Evolutionary conservation across 53 echinoderm and acorn worm species (phyloP), one percentile per base, ranked within the genome.

Genomic region (Actinopyga echinites): DNA sequence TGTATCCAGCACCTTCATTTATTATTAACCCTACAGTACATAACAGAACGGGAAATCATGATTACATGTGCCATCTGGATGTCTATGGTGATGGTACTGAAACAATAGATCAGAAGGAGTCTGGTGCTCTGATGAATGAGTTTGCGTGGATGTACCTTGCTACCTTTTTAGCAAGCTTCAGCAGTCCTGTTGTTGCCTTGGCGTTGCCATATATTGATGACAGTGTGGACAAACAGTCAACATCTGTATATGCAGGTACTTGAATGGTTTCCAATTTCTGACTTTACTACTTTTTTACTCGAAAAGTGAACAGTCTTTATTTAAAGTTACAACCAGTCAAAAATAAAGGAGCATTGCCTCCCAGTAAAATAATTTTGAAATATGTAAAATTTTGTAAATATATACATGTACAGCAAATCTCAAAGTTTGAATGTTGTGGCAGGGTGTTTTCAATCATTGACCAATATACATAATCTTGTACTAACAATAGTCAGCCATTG

Each of bases 201-300:
- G 60, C 79, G 9, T 23, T 79, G 25, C 79, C 79, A 21, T 79
- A 79, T 21, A 79, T 79, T 2, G 79, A 79, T n/a, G 79, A 79
- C 23, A 36, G 57, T 59, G 79, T 79, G 17, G 34, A 59, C 23
- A 79, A 57, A 30, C 57, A 79, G 57, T 33, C 57, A 57, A 79
- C 79, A 8, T 57, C 79, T 32, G 31, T 79, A 17, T 79, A 79
- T 57, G 79, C 79, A 21, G 79, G 79, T 79, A 55, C 17, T 49
- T 13, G 13, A 49, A 49, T 3, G 17, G 13, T 17, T 49, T 49
- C 17, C 15, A 49, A 17, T 49, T 49, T 49, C 8, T 15, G 17
- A 49, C 49, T 49, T 49, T 4, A 0, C 60, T 2, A 55, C 20
- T 11, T 55, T 11, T 55, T 55, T 11, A 55, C 20, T 55, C 9